phyloP scores from a whole-genome alignment of 2,888 invertebrate genomes.

The Helicoverpa assulta region DNA sequence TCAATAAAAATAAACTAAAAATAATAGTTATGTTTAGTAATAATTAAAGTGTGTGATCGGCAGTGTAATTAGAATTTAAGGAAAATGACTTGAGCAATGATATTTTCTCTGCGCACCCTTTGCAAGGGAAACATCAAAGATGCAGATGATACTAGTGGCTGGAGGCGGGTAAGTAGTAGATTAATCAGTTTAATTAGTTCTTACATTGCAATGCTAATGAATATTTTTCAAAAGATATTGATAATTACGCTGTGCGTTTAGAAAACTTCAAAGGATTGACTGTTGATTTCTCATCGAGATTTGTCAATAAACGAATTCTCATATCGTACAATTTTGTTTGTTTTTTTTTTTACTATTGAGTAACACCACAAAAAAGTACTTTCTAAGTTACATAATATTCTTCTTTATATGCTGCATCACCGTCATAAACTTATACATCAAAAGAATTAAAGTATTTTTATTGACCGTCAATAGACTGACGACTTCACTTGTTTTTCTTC shows the following conservation, averaged over 20 bases:
- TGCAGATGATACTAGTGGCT: slow-evolving; percentile 90
- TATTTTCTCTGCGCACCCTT: slow-evolving; percentile 29
- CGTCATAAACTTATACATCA: too few species aligned
- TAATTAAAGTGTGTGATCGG: background rate
- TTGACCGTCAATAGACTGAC: too few species aligned
- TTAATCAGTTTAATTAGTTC: background rate
- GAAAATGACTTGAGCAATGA: slow-evolving; percentile 48
- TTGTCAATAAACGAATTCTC: background rate
- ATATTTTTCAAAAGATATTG: too few species aligned
- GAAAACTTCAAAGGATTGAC: background rate
- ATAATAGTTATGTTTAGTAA: background rate
- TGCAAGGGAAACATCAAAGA: slow-evolving; percentile 69
- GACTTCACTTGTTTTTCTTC: too few species aligned
- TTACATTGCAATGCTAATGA: background rate
- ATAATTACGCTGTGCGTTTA: slow-evolving; percentile 4
- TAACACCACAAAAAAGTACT: too few species aligned
- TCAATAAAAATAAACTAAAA: slow-evolving; percentile 1
- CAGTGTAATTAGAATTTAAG: slow-evolving; percentile 1
- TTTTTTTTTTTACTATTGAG: too few species aligned
- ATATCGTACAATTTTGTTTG: too few species aligned
- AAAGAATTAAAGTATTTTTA: too few species aligned
- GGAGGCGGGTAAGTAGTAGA: slow-evolving; percentile 80
- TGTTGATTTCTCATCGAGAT: too few species aligned
- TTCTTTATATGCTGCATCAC: too few species aligned
- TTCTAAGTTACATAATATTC: too few species aligned